Percentiles rank a stretch among this genome's conserved stretches.
These are phyloP conservation scores for Amia ocellicauda DNA, from an alignment of 2,113 vertebrate species.

Conservation along the genomic window DNA sequence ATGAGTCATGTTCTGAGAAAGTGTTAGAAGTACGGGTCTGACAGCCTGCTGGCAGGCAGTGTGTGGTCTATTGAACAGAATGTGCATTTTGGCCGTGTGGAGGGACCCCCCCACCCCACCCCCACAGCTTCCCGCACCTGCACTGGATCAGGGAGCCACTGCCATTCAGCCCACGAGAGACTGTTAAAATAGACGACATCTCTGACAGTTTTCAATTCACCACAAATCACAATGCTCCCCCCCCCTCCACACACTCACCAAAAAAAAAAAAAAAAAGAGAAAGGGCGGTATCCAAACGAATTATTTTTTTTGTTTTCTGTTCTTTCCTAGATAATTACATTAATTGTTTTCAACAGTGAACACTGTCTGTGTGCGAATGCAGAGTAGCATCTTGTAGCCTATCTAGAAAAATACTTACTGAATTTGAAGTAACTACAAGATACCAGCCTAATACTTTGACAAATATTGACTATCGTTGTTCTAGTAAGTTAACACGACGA, in stretches of 20 bases:
- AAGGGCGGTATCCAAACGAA: constrained; percentile 16
- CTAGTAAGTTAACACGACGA: too few species aligned
- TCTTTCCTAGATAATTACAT: too few species aligned
- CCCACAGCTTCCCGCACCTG: constrained; percentile 87
- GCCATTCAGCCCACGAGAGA: constrained; percentile 85
- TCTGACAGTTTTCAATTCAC: constrained; percentile 89
- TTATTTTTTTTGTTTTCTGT: too few species aligned
- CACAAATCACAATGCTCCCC: constrained; percentile 76
- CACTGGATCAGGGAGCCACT: constrained; percentile 86
- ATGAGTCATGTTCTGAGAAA: constrained; percentile 41
- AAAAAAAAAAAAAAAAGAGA: background rate
- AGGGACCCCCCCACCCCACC: constrained; percentile 65
- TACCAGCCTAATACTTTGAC: too few species aligned
- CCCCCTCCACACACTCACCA: constrained; percentile 25
- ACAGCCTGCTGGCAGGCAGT: constrained; percentile 94
- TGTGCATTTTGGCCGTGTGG: constrained; percentile 69
- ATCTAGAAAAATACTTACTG: too few species aligned
- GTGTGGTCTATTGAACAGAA: constrained; percentile 93
- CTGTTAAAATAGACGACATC: constrained; percentile 78
- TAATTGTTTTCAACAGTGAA: too few species aligned
- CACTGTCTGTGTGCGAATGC: too few species aligned
- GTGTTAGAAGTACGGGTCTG: constrained; percentile 59
- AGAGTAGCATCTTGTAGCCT: too few species aligned
- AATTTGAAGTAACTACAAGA: too few species aligned
- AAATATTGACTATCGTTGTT: too few species aligned